phyloP scores from a whole-genome alignment of 2,113 vertebrate genomes.

The Ranitomeya variabilis region DNA sequence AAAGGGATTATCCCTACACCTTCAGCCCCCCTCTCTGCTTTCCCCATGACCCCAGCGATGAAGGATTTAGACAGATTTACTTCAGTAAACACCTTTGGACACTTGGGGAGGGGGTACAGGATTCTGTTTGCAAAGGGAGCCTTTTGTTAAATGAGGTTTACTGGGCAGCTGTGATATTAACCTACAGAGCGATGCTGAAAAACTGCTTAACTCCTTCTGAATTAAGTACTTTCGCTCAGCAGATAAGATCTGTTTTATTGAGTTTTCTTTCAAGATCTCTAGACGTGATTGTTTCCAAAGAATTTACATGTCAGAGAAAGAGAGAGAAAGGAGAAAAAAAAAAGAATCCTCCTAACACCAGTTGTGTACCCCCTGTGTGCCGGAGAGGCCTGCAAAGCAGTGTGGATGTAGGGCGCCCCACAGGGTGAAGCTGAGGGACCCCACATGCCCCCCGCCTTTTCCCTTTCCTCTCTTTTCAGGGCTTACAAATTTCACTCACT shows the following conservation, averaged over 20 bases:
- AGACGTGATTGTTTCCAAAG: conserved; percentile 60
- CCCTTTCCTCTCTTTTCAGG: not conserved
- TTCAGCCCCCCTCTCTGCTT: conserved; percentile 76
- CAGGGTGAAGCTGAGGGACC: conserved; percentile 1
- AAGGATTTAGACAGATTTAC: conserved; percentile 97
- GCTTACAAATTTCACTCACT: conserved; percentile 38
- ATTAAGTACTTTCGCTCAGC: conserved; percentile 62
- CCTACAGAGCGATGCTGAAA: conserved; percentile 76
- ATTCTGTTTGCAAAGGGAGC: conserved; percentile 92
- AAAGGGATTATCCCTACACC: conserved; percentile 94
- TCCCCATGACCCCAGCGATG: conserved; percentile 84
- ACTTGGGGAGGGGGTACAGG: conserved; percentile 78
- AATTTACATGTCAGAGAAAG: not conserved
- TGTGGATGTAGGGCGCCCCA: conserved; percentile 12
- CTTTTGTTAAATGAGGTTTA: conserved; percentile 92
- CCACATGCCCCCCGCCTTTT: not conserved
- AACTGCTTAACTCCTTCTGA: conserved; percentile 81
- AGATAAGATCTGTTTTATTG: conserved; percentile 61
- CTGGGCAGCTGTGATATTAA: conserved; percentile 92
- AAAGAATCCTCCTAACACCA: conserved; percentile 59
- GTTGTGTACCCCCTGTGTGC: conserved; percentile 39
- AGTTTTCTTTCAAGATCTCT: conserved; percentile 62
- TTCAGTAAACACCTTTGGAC: conserved; percentile 98
- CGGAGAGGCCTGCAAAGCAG: conserved; percentile 28
- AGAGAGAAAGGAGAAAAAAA: conserved; percentile 60